phyloP scores from a whole-genome alignment of 2,888 invertebrate species.

The Brenthis daphne region DNA sequence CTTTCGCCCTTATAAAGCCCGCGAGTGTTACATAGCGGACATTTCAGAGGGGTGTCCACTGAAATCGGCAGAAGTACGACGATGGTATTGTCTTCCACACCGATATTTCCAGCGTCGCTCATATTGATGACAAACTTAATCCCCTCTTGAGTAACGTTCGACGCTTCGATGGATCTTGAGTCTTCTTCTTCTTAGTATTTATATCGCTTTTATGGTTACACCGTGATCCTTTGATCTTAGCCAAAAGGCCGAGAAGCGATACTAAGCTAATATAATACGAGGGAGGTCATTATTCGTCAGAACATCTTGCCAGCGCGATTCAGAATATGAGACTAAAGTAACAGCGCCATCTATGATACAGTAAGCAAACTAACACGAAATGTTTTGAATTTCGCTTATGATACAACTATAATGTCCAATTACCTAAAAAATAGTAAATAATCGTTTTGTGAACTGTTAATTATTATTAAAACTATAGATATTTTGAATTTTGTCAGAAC shows the following conservation, averaged over 20 bases:
- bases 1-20: not conserved
- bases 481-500: too few relatives aligned
- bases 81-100: slow-evolving; percentile 43
- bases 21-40: not conserved
- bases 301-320: slow-evolving; percentile 28
- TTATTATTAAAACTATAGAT: too few relatives aligned
- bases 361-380: not conserved
- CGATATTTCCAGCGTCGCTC: too few relatives aligned
- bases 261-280: not conserved
- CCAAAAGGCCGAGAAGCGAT: slow-evolving; percentile 43
- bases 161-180: too few relatives aligned
- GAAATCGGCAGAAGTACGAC: not conserved
- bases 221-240: slow-evolving; percentile 33
- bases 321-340: not conserved
- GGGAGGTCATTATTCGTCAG: slow-evolving; percentile 4
- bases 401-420: too few relatives aligned
- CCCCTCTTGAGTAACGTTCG: too few relatives aligned
- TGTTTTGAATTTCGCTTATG: too few relatives aligned
- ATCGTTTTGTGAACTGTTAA: too few relatives aligned
- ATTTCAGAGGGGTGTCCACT: not conserved
- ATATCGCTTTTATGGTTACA: too few relatives aligned
- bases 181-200: too few relatives aligned
- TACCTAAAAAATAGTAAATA: too few relatives aligned
- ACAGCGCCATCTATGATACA: slow-evolving; percentile 5
- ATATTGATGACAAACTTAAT: too few relatives aligned